Evolutionary conservation across 2,888 invertebrate species (phyloP).

Genomic region (Octodonta nipae): DNA sequence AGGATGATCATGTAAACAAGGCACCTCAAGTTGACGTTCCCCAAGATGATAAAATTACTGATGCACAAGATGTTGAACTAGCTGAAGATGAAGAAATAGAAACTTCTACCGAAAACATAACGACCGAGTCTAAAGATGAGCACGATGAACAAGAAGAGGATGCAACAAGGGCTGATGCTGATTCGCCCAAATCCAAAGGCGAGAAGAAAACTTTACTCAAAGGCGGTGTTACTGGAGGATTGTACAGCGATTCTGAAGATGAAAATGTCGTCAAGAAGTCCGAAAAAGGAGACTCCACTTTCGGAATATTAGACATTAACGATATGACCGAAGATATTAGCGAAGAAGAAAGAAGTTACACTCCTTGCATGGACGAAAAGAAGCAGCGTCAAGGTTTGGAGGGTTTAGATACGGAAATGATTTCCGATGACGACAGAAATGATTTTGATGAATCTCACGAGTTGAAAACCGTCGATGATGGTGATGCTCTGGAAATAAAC

Average conservation of each 20-base stretch:
- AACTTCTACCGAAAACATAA: no score
- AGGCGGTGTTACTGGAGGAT: slow-evolving; percentile 13
- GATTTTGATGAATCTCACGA: slow-evolving; percentile 47
- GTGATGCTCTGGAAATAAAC: slow-evolving; percentile 35
- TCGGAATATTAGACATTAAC: slow-evolving; percentile 29
- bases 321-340: slow-evolving; percentile 52
- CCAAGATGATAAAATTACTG: no score
- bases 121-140: no score
- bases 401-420: slow-evolving; percentile 59
- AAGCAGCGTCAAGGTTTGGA: slow-evolving; percentile 31
- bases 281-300: slow-evolving; percentile 18
- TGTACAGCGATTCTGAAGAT: slow-evolving; percentile 34
- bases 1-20: no score
- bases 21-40: no score
- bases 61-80: background rate
- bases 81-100: no score
- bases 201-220: slow-evolving; percentile 9
- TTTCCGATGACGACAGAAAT: slow-evolving; percentile 58
- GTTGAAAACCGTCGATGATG: slow-evolving; percentile 31
- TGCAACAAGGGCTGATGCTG: background rate
- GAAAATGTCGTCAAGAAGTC: slow-evolving; percentile 27
- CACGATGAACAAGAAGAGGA: background rate
- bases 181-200: background rate
- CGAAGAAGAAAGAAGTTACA: slow-evolving; percentile 57
- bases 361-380: slow-evolving; percentile 58